Base-by-base conservation (phyloP, 2,888 invertebrate species). In the Chloromyia formosa region DNA sequence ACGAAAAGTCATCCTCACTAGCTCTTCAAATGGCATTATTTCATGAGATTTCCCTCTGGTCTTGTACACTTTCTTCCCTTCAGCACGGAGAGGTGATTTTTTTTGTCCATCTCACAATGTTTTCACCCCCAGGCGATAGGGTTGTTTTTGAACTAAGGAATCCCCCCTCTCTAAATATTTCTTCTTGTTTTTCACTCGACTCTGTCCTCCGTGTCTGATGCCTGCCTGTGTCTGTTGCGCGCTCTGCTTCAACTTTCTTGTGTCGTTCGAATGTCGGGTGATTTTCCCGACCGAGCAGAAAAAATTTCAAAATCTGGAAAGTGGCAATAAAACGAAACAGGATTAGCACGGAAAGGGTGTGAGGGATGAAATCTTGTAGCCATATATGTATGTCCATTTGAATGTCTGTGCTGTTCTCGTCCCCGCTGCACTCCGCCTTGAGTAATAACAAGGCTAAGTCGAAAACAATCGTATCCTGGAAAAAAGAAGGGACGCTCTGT, bases 261-360 rank as follows among this genome's bases (percentile, higher is more conserved):
- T 61, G 62, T 62, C 16, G 14, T 1, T n/a, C 42, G 16, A 16
- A 62, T 0, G 9, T 40, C n/a, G n/a, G n/a, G n/a, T n/a, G n/a
- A 14, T 49, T 20, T 4, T 45, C 66, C 12, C 20, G 22, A 20
- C 3, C 45, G 66, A 20, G 23, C 20, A 66, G 49, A 42, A 71
- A 68, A 64, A 71, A 58, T 20, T 56, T 58, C 23, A 35, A 71
- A 56, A 71, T 71, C 56, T 53, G 58, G 53, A 71, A 71, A 71
- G 58, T 71, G 35, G 71, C 40, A 71, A 71, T 71, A 71, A 71
- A 71, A 35, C 40, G 35, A 12, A 27, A 71, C 42, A 12, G 49
- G 35, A 20, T 22, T 56, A 35, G 49, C 22, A n/a, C 22, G 35
- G 22, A 35, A 35, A 4, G 27, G 27, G 27, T 35, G 27, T 35